Base-by-base conservation (phyloP, 2,888 invertebrate species). In the Lasioglossum villosulum region DNA sequence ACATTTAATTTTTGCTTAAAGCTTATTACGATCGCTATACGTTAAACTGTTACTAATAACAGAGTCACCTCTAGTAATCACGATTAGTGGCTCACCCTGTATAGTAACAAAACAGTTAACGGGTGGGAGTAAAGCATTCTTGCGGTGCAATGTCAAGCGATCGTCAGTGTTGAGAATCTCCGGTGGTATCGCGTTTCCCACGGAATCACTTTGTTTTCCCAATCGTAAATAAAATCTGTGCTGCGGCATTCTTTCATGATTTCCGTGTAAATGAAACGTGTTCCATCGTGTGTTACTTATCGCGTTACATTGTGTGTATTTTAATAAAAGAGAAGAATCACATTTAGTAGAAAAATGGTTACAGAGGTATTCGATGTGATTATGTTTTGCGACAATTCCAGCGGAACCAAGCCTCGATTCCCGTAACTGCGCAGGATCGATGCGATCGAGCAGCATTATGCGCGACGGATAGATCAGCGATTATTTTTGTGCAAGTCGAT, bases 401-500 rank as follows among this genome's bases (percentile, higher is more conserved):
- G 59, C 5, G 27, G 27, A 5, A 27, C 2, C 27, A 27, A 27
- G 59, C 14, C 73, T 74, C 12, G 30, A 45, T 80, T 37, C 71
- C 74, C 72, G 63, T 48, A 23, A 27, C 19, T 39, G 75, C 80
- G 30, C 27, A 59, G 45, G 1, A 63, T 59, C 27, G 8, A n/a
- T 2, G 12, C 66, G 39, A 72, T 73, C 45, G 30, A 34, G 45
- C 59, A 63, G 23, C 8, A 48, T 48, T 39, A 45, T 39, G 37
- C 37, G 71, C n/a, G 4, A 59, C 56, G 72, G 75, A 72, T 79
- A 73, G 79, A 78, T 81, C 81, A 78, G 37, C 48, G 74, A 82
- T 86, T 85, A 90, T 86, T 89, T 88, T 86, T 85, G 73, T 81
- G 74, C 82, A 80, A 86, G 83, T 39, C 81, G 80, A 68, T 81